Conservation (phyloP, 1,140 invertebrate species). For the Macrotrachela quadricornifera region DNA sequence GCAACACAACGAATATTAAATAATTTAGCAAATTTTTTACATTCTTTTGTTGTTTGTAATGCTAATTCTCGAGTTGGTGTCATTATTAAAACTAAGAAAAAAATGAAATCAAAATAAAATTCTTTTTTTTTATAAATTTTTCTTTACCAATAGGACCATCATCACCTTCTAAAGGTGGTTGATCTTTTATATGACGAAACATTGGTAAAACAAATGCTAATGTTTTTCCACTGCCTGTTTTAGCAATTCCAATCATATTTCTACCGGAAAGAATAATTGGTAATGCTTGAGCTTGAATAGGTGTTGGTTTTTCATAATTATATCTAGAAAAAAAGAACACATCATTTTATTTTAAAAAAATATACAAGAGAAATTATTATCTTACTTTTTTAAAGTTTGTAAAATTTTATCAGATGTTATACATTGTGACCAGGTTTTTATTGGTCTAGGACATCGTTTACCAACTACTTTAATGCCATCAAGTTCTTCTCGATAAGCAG, state of each 20-base stretch:
- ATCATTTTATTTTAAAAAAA: not conserved
- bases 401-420: conserved; percentile 88
- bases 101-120: conserved; percentile 3
- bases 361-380: not conserved
- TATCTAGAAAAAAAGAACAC: conserved; percentile 30
- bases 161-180: conserved; percentile 67
- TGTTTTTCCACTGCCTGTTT: conserved; percentile 96
- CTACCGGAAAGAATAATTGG: conserved; percentile 90
- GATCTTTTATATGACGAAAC: conserved; percentile 90
- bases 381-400: conserved; percentile 64
- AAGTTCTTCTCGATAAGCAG: conserved; percentile 32
- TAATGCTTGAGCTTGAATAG: conserved; percentile 92
- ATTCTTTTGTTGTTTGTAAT: conserved; percentile 94
- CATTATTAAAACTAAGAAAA: conserved; percentile 53
- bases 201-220: conserved; percentile 90
- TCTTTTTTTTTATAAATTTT: not conserved
- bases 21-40: conserved; percentile 77
- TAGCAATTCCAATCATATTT: conserved; percentile 94
- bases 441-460: conserved; percentile 72
- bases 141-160: conserved; percentile 69
- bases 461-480: conserved; percentile 44
- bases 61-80: conserved; percentile 91
- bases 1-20: conserved; percentile 67
- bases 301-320: conserved; percentile 85
- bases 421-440: conserved; percentile 91